These are phyloP conservation scores for Dicroscelio sp. DNA, from an alignment of 2,888 invertebrate species.

Conservation along the genomic window DNA sequence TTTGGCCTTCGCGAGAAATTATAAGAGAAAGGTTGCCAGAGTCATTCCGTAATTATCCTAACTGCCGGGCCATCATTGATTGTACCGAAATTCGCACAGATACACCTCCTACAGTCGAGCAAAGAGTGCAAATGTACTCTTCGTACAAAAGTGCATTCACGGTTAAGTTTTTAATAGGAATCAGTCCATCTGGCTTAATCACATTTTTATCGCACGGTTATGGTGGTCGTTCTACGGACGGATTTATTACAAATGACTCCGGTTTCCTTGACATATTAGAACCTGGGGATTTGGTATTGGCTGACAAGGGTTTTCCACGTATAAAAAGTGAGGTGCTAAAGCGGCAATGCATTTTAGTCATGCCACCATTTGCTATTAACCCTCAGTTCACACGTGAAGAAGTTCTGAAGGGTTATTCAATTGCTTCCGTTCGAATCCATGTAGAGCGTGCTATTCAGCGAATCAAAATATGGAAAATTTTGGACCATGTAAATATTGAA, in stretches of 20 bases:
- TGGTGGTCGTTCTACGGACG: constrained; percentile 81
- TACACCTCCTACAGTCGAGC: constrained; percentile 68
- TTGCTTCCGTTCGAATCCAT: constrained; percentile 38
- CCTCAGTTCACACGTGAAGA: constrained; percentile 68
- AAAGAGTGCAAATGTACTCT: constrained; percentile 78
- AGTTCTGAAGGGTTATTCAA: constrained; percentile 66
- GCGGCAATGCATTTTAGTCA: constrained; percentile 67
- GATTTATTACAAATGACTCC: constrained; percentile 81
- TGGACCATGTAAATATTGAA: background rate
- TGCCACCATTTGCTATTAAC: constrained; percentile 75
- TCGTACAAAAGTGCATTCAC: constrained; percentile 74
- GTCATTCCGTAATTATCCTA: constrained; percentile 52
- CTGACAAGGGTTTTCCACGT: constrained; percentile 46
- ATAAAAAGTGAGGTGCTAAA: background rate
- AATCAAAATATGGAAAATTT: background rate
- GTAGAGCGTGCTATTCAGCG: background rate
- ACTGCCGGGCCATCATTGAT: constrained; percentile 8
- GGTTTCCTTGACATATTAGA: constrained; percentile 83
- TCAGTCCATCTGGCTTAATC: constrained; percentile 81
- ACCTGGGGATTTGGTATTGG: constrained; percentile 73
- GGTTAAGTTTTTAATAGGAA: constrained; percentile 79
- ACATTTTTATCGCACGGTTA: constrained; percentile 85
- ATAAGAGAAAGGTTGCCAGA: constrained; percentile 61
- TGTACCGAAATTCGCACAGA: constrained; percentile 70
- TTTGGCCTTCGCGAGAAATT: constrained; percentile 76